Evolutionary conservation across 2,888 invertebrate genomes (phyloP), one percentile per base, ranked within the genome.

Genomic region (Gisinianus flammeolus): DNA sequence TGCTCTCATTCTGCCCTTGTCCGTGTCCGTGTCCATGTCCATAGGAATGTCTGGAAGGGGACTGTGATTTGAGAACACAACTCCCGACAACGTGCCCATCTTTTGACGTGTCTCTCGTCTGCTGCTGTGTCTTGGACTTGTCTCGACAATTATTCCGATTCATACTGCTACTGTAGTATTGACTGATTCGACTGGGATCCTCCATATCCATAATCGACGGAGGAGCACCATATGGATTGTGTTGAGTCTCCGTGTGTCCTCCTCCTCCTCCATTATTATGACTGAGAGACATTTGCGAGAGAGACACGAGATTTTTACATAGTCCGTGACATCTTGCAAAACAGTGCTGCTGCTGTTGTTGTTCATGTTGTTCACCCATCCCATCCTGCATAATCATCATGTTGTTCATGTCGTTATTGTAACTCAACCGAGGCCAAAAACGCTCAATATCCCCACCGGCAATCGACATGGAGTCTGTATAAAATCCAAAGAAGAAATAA

Each of bases 371-470:
- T 64, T 81, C 81, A 26, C 79, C 78, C 22, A 80, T 68, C 28
- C 82, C 82, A 69, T 81, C 77, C n/a, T 64, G 28, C 16, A 24
- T 24, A 6, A 54, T 64, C 35, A 28, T 54, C 35, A 52, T 52
- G 26, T 70, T n/a, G 28, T 19, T 58, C 12, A 2, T 58, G 22
- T 81, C 83, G 24, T 79, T 70, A 54, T 81, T 78, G 77, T 81
- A 83, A 67, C 79, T 82, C 75, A 84, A 78, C 52, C 82, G 74
- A 28, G 83, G 84, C 85, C 85, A 85, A 56, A 85, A 85, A 12
- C 83, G 78, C 58, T 85, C 85, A 70, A 85, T 80, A 67, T 85
- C 83, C 28, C 81, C 80, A 68, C 81, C 83, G 66, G 77, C 44
- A 26, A 82, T 79, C 2, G 84, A 83, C 73, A 83, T 69, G 31